Evolutionary conservation across 2,888 invertebrate genomes (phyloP).

Genomic region (Alentia gelatinosa): DNA sequence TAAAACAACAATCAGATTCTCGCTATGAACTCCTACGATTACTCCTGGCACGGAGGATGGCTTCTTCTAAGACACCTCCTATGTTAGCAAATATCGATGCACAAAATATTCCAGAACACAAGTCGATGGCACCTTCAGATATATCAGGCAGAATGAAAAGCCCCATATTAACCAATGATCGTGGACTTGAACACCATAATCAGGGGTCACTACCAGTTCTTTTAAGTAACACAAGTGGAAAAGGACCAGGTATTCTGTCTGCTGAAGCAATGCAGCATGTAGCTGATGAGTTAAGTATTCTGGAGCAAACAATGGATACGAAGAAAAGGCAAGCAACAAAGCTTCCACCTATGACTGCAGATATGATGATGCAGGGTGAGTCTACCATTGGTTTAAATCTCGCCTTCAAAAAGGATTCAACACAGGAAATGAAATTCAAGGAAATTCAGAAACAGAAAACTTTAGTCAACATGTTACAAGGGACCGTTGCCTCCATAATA

Average conservation of each 20-base stretch:
- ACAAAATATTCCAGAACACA: too few relatives aligned
- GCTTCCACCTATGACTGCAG: background rate
- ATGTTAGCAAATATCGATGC: too few relatives aligned
- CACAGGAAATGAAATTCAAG: background rate
- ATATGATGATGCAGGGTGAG: slow-evolving; percentile 17
- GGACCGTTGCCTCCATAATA: slow-evolving; percentile 40
- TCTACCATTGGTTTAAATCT: slow-evolving; percentile 26
- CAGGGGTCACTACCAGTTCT: too few relatives aligned
- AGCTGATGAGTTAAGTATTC: slow-evolving; percentile 31
- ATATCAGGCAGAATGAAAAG: too few relatives aligned
- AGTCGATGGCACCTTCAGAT: background rate
- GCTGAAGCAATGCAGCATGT: slow-evolving; percentile 34
- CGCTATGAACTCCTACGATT: slow-evolving; percentile 26
- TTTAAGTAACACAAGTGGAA: too few relatives aligned
- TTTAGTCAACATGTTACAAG: slow-evolving; percentile 12
- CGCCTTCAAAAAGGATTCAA: background rate
- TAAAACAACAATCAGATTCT: background rate
- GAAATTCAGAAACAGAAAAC: slow-evolving; percentile 40
- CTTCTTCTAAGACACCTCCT: background rate
- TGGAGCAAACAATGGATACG: slow-evolving; percentile 5
- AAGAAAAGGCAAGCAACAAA: background rate
- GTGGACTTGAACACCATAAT: too few relatives aligned
- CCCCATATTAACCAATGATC: too few relatives aligned
- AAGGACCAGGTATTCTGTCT: background rate
- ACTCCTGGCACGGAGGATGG: background rate